Conservation (phyloP, 2,113 vertebrate genomes). For the Meleagris gallopavo region DNA sequence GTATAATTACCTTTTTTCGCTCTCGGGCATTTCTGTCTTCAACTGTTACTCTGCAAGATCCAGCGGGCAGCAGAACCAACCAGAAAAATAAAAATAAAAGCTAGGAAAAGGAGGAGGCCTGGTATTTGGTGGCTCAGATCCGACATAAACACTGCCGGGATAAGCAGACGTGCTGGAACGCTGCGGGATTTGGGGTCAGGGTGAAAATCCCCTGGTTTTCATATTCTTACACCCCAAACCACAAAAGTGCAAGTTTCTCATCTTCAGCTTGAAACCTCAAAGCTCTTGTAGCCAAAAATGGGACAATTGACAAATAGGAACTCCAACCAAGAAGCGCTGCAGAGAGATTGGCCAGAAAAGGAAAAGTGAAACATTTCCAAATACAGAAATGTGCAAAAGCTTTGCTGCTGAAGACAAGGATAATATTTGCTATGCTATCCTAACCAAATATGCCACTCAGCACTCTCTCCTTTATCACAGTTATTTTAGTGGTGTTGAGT, state of each 20-base stretch:
- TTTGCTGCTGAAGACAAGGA: not conserved
- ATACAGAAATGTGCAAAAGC: not conserved
- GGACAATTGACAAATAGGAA: not conserved
- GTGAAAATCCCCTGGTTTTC: conserved; percentile 59
- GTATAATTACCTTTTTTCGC: conserved; percentile 28
- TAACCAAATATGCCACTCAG: not conserved
- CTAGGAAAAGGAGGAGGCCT: not conserved
- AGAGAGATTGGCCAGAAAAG: not conserved
- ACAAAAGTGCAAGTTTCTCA: conserved; percentile 28
- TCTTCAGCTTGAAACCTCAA: conserved; percentile 41
- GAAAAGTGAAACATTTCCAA: not conserved
- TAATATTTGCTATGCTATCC: not conserved
- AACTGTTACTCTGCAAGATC: not conserved
- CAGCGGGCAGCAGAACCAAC: not conserved
- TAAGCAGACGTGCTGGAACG: conserved; percentile 22
- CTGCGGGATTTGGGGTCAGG: not conserved
- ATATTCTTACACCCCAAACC: conserved; percentile 34
- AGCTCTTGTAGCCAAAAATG: not conserved
- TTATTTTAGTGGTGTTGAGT: not conserved
- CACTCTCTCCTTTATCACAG: not conserved
- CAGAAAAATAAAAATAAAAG: conserved; percentile 19
- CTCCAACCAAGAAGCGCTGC: not conserved
- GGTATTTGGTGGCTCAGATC: conserved; percentile 13
- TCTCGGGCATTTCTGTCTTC: not conserved
- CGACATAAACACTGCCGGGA: not conserved